Evolutionary conservation across 2,888 invertebrate genomes (phyloP).

Genomic region (Lasioglossum marginatum): DNA sequence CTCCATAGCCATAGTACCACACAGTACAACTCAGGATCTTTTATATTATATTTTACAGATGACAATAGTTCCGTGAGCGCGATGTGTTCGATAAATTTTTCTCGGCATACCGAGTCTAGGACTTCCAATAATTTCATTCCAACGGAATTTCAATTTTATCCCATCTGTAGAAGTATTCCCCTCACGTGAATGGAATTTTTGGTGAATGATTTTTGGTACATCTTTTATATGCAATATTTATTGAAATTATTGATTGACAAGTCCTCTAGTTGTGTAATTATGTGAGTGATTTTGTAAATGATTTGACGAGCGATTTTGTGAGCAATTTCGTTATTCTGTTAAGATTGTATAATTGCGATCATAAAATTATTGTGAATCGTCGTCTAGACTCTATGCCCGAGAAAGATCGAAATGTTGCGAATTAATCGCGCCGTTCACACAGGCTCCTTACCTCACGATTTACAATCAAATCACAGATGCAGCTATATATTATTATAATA

Average conservation of each 20-base stretch:
- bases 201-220: background rate
- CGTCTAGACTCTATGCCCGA: slow-evolving; percentile 13
- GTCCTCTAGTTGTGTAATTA: background rate
- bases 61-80: slow-evolving; percentile 84
- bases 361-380: slow-evolving; percentile 33
- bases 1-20: slow-evolving; percentile 85
- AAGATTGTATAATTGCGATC: background rate
- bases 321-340: background rate
- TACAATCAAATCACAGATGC: slow-evolving; percentile 84
- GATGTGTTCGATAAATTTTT: slow-evolving; percentile 64
- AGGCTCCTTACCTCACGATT: slow-evolving; percentile 84
- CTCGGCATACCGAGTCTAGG: slow-evolving; percentile 39
- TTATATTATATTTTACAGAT: slow-evolving; percentile 85
- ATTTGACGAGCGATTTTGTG: slow-evolving; percentile 7
- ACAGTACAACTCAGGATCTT: slow-evolving; percentile 85
- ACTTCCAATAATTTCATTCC: slow-evolving; percentile 33
- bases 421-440: slow-evolving; percentile 66
- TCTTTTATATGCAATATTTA: background rate
- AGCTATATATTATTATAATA: slow-evolving; percentile 84
- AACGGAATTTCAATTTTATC: background rate
- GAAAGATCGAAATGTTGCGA: slow-evolving; percentile 49
- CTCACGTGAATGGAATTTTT: background rate
- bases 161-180: no score
- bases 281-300: background rate
- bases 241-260: background rate